These are phyloP conservation scores for Muntiacus muntjak DNA, from an alignment of 2,113 vertebrate genomes.

Conservation along the genomic window DNA sequence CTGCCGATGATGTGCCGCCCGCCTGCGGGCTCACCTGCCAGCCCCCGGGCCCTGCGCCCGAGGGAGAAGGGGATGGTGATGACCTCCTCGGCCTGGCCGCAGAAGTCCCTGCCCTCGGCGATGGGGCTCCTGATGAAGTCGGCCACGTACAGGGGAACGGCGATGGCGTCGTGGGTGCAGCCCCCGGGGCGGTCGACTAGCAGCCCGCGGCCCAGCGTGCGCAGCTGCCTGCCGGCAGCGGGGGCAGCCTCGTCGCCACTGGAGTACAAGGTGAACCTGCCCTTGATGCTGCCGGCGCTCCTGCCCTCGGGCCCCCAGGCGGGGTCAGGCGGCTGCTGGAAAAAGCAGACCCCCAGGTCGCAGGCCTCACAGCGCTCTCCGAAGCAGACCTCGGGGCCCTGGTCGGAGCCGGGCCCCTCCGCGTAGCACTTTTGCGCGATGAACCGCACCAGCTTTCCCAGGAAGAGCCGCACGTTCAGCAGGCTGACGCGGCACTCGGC, in stretches of 20 bases:
- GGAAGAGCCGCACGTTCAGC: background rate
- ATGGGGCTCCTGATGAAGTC: background rate
- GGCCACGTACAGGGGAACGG: background rate
- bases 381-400: background rate
- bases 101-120: background rate
- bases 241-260: fast-evolving
- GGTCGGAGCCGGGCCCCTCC: background rate
- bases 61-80: constrained; percentile 27
- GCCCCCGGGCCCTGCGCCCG: fast-evolving
- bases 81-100: fast-evolving
- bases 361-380: background rate
- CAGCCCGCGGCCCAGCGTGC: fast-evolving
- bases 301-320: background rate
- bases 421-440: background rate
- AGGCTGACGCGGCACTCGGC: background rate
- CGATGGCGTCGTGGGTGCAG: background rate
- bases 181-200: background rate
- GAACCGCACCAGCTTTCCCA: constrained; percentile 10
- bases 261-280: background rate
- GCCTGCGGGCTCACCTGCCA: fast-evolving
- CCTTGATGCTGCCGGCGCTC: background rate
- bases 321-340: background rate
- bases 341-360: constrained; percentile 1
- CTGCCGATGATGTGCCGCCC: fast-evolving
- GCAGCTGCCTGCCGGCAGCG: fast-evolving